phyloP scores from a whole-genome alignment of 2,797 vertebrate genomes.

The Sebastes miniatus region DNA sequence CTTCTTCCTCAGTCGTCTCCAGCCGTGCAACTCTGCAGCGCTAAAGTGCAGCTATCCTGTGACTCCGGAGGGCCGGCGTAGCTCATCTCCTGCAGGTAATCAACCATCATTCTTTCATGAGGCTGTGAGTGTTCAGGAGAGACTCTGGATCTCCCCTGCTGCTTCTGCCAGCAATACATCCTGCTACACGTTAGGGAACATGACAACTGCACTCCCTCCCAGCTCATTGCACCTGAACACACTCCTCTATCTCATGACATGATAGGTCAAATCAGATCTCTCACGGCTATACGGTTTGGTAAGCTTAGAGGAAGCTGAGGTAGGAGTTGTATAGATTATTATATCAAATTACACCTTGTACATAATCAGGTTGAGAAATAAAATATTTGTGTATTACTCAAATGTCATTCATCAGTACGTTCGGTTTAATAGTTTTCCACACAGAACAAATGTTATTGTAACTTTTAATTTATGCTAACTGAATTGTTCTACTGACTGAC shows the following conservation, averaged over 20 bases:
- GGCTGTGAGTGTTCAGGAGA: constrained; percentile 77
- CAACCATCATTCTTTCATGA: constrained; percentile 83
- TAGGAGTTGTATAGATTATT: constrained; percentile 5
- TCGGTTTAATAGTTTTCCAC: background rate
- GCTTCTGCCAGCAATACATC: constrained; percentile 74
- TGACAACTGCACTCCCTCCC: constrained; percentile 74
- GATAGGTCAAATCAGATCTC: constrained; percentile 57
- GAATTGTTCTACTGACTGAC: background rate
- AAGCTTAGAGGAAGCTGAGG: constrained; percentile 7
- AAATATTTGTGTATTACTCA: background rate
- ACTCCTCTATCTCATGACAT: constrained; percentile 62
- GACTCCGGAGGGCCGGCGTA: constrained; percentile 54
- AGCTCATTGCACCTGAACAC: constrained; percentile 72
- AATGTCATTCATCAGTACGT: background rate
- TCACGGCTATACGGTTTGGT: constrained; percentile 13
- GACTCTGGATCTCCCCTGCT: constrained; percentile 64
- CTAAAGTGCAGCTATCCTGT: constrained; percentile 47
- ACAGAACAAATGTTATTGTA: background rate
- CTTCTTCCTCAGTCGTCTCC: constrained; percentile 20
- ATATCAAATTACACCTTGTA: constrained; percentile 7
- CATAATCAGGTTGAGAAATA: background rate
- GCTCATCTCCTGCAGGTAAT: constrained; percentile 82
- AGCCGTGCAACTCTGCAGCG: constrained; percentile 9
- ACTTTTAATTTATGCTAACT: background rate
- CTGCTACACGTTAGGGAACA: constrained; percentile 78